Conservation (phyloP, 2,888 invertebrate species). For the Calliphora vomitoria region DNA sequence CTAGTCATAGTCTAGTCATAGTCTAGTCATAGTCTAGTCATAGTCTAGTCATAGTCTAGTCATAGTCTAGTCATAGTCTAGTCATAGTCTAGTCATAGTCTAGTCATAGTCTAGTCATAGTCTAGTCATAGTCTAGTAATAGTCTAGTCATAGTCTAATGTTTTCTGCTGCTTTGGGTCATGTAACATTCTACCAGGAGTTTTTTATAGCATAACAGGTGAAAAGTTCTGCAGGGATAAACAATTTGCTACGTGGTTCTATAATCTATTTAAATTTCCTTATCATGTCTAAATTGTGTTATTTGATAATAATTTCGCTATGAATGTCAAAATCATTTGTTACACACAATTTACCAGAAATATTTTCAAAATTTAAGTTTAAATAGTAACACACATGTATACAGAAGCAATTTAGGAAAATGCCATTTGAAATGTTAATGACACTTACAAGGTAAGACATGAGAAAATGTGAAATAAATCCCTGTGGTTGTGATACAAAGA, state of each 20-base stretch:
- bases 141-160: too few species aligned
- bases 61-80: too few species aligned
- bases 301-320: not conserved
- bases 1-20: too few species aligned
- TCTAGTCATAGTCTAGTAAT: too few species aligned
- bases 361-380: not conserved
- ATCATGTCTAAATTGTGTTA: too few species aligned
- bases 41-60: not conserved
- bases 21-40: not conserved
- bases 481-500: not conserved
- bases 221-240: too few species aligned
- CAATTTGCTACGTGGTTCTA: too few species aligned
- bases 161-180: too few species aligned
- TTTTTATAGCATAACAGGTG: too few species aligned
- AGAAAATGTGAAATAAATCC: slow-evolving; percentile 15
- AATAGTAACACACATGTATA: not conserved
- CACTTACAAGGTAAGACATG: slow-evolving; percentile 15
- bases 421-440: slow-evolving; percentile 19
- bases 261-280: not conserved
- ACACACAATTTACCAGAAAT: not conserved
- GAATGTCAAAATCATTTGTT: slow-evolving; percentile 9
- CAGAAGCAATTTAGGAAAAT: not conserved
- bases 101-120: too few species aligned
- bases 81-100: too few species aligned
- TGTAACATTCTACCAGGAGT: too few species aligned